These are phyloP conservation scores for Percina caprodes DNA, from an alignment of 2,113 vertebrate genomes.

Conservation along the genomic window DNA sequence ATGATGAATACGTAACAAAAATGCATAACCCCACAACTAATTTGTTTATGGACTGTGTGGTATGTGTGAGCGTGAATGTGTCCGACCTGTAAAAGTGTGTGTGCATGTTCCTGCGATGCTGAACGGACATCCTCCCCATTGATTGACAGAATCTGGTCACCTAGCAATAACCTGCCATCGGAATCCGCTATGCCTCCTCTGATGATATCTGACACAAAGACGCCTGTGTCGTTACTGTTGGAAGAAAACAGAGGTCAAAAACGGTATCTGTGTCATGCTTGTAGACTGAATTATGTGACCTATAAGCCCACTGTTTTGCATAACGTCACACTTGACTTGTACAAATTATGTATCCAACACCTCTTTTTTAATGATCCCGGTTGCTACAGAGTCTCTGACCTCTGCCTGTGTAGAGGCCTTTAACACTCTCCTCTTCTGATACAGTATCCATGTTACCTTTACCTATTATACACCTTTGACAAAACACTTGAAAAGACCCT, in stretches of 20 bases:
- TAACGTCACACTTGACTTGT: conserved; percentile 51
- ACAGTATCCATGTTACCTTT: background rate
- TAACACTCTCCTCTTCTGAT: background rate
- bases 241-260: conserved; percentile 69
- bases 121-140: conserved; percentile 93
- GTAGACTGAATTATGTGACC: conserved; percentile 40
- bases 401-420: background rate
- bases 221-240: conserved; percentile 92
- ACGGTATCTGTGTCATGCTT: conserved; percentile 23
- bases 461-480: background rate
- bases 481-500: background rate
- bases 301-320: conserved; percentile 40
- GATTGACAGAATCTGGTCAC: conserved; percentile 95
- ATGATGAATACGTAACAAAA: background rate
- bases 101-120: conserved; percentile 90
- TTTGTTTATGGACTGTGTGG: background rate
- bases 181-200: conserved; percentile 90
- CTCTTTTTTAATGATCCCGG: background rate
- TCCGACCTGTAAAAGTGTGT: conserved; percentile 90
- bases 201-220: conserved; percentile 95
- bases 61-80: background rate
- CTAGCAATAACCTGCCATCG: conserved; percentile 92
- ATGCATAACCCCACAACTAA: background rate
- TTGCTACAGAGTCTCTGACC: conserved; percentile 14
- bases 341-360: conserved; percentile 13